Conservation (phyloP, 2,888 invertebrate species). For the Drosophila buzzatii region DNA sequence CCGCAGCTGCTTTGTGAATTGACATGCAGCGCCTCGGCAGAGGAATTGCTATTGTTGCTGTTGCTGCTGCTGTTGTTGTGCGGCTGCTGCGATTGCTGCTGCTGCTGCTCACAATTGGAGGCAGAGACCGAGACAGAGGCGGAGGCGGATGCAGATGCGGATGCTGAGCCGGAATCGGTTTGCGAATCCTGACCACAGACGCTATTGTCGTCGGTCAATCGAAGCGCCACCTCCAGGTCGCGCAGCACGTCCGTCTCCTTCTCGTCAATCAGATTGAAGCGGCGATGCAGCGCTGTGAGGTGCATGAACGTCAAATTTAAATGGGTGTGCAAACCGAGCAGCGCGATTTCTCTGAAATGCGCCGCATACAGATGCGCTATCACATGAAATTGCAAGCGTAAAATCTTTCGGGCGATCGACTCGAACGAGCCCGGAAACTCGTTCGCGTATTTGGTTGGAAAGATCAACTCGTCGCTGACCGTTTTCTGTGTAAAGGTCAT, state of each 20-base stretch:
- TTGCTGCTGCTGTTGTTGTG: slow-evolving; percentile 46
- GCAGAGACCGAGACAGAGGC: slow-evolving; percentile 10
- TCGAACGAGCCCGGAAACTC: slow-evolving; percentile 97
- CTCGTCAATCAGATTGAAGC: slow-evolving; percentile 96
- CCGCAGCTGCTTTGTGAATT: slow-evolving; percentile 74
- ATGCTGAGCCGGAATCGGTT: slow-evolving; percentile 29
- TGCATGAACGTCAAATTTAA: slow-evolving; percentile 99
- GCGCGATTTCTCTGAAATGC: slow-evolving; percentile 97
- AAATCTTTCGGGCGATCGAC: slow-evolving; percentile 97
- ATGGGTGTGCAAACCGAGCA: slow-evolving; percentile 97
- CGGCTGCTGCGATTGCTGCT: slow-evolving; percentile 40
- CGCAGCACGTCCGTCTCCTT: slow-evolving; percentile 98
- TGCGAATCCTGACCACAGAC: slow-evolving; percentile 63
- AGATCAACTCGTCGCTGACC: slow-evolving; percentile 97
- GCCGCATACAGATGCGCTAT: slow-evolving; percentile 99
- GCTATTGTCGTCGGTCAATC: slow-evolving; percentile 87
- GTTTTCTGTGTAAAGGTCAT: slow-evolving; percentile 99
- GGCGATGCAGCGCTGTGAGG: slow-evolving; percentile 93
- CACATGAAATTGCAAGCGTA: slow-evolving; percentile 98
- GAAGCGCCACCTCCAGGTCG: slow-evolving; percentile 94
- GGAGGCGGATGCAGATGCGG: slow-evolving; percentile 25
- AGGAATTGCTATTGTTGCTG: slow-evolving; percentile 54
- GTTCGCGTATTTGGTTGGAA: slow-evolving; percentile 99
- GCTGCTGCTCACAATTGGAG: slow-evolving; percentile 43
- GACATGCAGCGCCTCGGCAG: slow-evolving; percentile 70